phyloP scores from a whole-genome alignment of 53 echinoderm and acorn worm genomes.

The Echinarachnius parma region DNA sequence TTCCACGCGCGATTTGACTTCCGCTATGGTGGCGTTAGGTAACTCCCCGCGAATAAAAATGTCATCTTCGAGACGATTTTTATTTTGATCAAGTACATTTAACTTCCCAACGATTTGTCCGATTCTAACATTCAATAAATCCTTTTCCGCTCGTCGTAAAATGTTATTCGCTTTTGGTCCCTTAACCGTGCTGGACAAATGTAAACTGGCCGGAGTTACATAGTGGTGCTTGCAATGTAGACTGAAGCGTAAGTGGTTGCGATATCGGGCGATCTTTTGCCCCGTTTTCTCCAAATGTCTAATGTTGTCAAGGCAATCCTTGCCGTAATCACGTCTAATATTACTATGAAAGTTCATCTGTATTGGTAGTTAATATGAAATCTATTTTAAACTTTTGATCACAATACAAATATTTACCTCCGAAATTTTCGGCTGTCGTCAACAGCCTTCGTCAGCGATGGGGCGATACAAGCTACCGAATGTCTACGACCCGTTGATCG shows the following conservation, averaged over 20 bases:
- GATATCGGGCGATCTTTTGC: constrained; percentile 6
- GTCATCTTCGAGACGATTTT: constrained; percentile 6
- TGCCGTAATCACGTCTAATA: constrained; percentile 9
- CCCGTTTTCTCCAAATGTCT: constrained; percentile 5
- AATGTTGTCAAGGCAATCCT: neutral
- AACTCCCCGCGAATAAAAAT: constrained; percentile 16
- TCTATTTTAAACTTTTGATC: too few relatives aligned
- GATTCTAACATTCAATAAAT: neutral
- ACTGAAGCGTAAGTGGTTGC: constrained; percentile 25
- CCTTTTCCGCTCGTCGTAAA: constrained; percentile 10
- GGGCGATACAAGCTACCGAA: too few relatives aligned
- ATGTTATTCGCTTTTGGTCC: constrained; percentile 15
- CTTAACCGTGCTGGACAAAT: constrained; percentile 9
- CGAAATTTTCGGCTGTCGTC: too few relatives aligned
- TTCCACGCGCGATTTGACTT: constrained; percentile 25
- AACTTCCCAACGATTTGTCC: neutral
- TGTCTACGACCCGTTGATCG: too few relatives aligned
- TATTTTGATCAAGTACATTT: constrained; percentile 4
- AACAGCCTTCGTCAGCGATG: too few relatives aligned
- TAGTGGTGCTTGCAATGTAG: constrained; percentile 7
- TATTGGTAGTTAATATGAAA: too few relatives aligned
- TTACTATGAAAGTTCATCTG: too few relatives aligned
- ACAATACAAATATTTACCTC: too few relatives aligned
- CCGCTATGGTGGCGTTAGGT: constrained; percentile 13
- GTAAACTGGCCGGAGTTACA: neutral